phyloP scores from a whole-genome alignment of 2,888 invertebrate species.

The Andrena dorsata region DNA sequence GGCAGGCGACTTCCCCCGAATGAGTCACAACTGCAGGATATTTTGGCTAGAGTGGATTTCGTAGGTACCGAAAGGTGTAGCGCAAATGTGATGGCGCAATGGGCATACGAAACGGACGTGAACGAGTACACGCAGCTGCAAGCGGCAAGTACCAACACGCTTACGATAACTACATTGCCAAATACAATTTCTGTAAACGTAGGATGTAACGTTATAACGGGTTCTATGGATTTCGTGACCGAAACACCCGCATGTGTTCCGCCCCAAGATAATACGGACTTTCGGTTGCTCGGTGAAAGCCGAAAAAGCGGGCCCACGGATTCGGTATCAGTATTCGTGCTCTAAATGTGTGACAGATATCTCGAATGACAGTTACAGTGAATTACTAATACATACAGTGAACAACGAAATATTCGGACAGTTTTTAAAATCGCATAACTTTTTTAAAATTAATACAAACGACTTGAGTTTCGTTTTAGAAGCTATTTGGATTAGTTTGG shows the following conservation, averaged over 20 bases:
- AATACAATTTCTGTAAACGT: not conserved
- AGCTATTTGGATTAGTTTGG: no score
- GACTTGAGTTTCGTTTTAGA: no score
- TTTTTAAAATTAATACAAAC: no score
- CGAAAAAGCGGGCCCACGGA: constrained; percentile 1
- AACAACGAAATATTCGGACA: no score
- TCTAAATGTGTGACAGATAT: not conserved
- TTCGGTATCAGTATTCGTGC: constrained; percentile 8
- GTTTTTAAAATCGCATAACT: no score
- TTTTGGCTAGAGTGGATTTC: constrained; percentile 90
- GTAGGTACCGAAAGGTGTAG: constrained; percentile 93
- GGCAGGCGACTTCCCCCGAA: constrained; percentile 55
- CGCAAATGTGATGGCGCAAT: constrained; percentile 94
- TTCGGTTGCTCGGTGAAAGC: constrained; percentile 9
- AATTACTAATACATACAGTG: not conserved
- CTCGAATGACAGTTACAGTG: not conserved
- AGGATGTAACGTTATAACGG: not conserved
- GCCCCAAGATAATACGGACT: constrained; percentile 2
- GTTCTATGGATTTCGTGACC: not conserved
- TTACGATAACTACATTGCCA: not conserved
- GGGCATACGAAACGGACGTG: constrained; percentile 95
- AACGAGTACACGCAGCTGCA: constrained; percentile 93
- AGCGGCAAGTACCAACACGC: constrained; percentile 89
- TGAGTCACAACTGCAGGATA: constrained; percentile 76
- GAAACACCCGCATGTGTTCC: constrained; percentile 54